phyloP scores from a whole-genome alignment of 2,888 invertebrate species.

The Microchrysa polita region DNA sequence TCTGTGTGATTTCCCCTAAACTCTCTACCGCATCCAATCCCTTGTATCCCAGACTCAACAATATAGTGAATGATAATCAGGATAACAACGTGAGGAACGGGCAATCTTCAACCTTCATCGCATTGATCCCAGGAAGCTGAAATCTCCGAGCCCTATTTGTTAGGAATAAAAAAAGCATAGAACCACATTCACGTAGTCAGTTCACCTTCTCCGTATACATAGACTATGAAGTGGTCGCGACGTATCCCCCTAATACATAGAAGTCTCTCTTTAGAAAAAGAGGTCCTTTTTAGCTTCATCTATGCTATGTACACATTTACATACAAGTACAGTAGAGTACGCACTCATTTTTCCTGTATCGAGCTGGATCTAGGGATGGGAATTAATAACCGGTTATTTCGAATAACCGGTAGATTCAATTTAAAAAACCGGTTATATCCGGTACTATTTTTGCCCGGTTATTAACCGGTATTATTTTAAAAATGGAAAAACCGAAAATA shows the following conservation, averaged over 20 bases:
- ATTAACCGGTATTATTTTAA: no score
- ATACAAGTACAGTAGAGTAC: not conserved
- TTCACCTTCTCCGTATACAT: slow-evolving; percentile 12
- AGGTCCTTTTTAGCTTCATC: slow-evolving; percentile 2
- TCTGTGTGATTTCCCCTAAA: no score
- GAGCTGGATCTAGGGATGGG: no score
- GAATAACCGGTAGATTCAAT: no score
- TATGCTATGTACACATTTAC: no score
- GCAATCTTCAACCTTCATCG: not conserved
- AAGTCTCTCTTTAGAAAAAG: slow-evolving; percentile 24
- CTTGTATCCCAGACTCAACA: slow-evolving; percentile 6
- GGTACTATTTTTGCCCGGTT: no score
- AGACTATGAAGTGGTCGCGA: slow-evolving; percentile 12
- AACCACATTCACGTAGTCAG: slow-evolving; percentile 11
- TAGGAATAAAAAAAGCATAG: not conserved
- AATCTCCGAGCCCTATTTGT: slow-evolving; percentile 14
- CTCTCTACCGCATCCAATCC: slow-evolving; percentile 17
- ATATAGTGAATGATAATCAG: slow-evolving; percentile 38
- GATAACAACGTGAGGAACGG: slow-evolving; percentile 12
- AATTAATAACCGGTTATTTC: no score
- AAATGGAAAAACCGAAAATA: no score
- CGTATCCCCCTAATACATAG: slow-evolving; percentile 33
- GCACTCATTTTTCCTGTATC: slow-evolving; percentile 21
- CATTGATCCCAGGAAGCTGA: slow-evolving; percentile 1
- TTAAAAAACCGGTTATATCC: no score